Base-by-base conservation (phyloP, 2,797 vertebrate genomes). In the Sebastes kiyomatsui region DNA sequence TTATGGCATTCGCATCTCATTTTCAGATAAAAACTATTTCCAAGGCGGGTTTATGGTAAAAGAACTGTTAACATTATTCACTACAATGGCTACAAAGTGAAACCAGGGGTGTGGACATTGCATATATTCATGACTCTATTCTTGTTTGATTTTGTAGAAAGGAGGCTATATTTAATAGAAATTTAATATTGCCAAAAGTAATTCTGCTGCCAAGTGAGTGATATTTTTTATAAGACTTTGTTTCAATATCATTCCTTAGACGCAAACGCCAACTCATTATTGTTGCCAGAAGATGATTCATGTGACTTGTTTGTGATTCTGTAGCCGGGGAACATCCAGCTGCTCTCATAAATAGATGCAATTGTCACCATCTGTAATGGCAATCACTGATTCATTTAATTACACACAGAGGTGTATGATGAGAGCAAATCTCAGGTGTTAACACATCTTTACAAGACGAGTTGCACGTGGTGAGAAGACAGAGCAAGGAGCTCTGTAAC, bases 291-390 rank as follows among this genome's bases (percentile, higher is more conserved):
- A 71, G 69, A 77, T 87, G 83, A 85, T 73, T 89, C 65, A 75
- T 84, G 67, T 69, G 75, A 71, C 68, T 78, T 75, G 52, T 73
- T 84, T 87, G 80, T 74, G 42, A 56, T 67, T 70, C 28, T 54
- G 35, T 22, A 60, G 56, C 74, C 28, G 69, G 62, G 65, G 61
- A 83, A 25, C 83, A 79, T 82, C 81, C 90, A 88, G 83, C 76
- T 88, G 85, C 74, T 84, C 72, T 84, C 69, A 55, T 72, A 55
- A 89, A 86, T 78, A 81, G 60, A 80, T 62, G 35, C 62, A 67
- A 65, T 73, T 69, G 75, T 82, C 79, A 80, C 80, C 80, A 71
- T 84, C 80, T 90, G 78, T 66, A 87, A 72, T 52, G 64, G 62
- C 77, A 75, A 85, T 87, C 67, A 4, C 27, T 3, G 75, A 59